These are phyloP conservation scores for Leucoraja ocellata DNA, from an alignment of 2,797 vertebrate species.

Conservation along the genomic window DNA sequence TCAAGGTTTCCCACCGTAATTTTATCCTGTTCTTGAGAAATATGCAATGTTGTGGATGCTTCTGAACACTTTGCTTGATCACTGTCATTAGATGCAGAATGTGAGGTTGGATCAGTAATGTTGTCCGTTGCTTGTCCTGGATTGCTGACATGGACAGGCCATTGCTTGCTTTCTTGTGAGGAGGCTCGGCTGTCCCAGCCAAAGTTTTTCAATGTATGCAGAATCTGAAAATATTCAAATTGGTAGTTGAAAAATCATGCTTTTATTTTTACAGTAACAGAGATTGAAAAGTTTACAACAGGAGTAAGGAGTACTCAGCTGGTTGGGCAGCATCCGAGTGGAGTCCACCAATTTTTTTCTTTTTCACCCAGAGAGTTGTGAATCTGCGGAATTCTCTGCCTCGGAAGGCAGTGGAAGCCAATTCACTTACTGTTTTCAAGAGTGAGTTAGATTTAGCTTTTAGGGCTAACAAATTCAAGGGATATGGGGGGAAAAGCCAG, in stretches of 20 bases:
- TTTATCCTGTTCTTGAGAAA: background rate
- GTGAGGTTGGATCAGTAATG: background rate
- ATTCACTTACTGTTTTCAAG: no score
- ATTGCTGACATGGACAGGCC: conserved; percentile 27
- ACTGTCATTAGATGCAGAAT: background rate
- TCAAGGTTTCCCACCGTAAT: background rate
- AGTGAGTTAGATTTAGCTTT: no score
- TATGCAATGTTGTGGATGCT: background rate
- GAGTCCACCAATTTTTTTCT: no score
- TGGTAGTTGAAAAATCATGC: background rate
- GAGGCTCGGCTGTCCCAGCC: conserved; percentile 41
- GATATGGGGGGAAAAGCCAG: no score
- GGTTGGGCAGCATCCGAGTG: no score
- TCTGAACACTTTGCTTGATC: background rate
- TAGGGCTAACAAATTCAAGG: no score
- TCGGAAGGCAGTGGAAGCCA: no score
- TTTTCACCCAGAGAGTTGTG: no score
- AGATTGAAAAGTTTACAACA: no score
- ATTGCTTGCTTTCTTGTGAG: conserved; percentile 37
- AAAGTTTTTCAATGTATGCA: conserved; percentile 35
- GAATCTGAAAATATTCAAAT: conserved; percentile 44
- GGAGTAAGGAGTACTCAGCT: no score
- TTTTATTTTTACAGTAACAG: background rate
- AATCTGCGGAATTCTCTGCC: no score
- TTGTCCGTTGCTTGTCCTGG: conserved; percentile 40